These are phyloP conservation scores for Drosophila paracracens DNA, from an alignment of 2,888 invertebrate species.

Conservation along the genomic window DNA sequence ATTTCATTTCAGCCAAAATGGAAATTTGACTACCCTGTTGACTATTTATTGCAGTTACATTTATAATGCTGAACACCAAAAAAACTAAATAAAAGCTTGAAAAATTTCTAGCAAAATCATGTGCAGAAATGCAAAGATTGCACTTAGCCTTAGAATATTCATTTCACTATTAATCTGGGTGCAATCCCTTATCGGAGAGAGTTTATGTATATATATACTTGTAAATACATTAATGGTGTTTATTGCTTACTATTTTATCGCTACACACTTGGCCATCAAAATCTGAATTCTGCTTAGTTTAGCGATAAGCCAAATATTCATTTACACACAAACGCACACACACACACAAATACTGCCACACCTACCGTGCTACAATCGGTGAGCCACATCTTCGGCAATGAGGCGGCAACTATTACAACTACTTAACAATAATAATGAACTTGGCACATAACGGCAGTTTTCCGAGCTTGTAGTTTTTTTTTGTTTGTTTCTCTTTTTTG, in stretches of 20 bases:
- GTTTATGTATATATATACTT: not conserved
- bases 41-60: not conserved
- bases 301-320: slow-evolving; percentile 38
- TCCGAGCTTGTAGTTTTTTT: slow-evolving; percentile 1
- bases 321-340: slow-evolving; percentile 1
- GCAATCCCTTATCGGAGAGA: not conserved
- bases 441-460: slow-evolving; percentile 8
- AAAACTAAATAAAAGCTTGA: not conserved
- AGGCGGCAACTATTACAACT: slow-evolving; percentile 18
- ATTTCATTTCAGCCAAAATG: not conserved
- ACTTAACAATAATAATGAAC: slow-evolving; percentile 19
- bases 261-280: slow-evolving; percentile 7
- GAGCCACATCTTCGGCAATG: slow-evolving; percentile 64
- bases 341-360: slow-evolving; percentile 14
- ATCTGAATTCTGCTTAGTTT: slow-evolving; percentile 7
- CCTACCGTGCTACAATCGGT: slow-evolving; percentile 71
- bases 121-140: not conserved
- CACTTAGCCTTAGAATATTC: not conserved
- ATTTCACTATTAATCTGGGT: not conserved
- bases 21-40: not conserved
- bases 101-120: not conserved
- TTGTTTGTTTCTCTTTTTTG: not conserved
- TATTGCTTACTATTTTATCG: slow-evolving; percentile 31
- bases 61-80: not conserved
- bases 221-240: not conserved